These are phyloP conservation scores for Calycopis cecrops DNA, from an alignment of 1,140 invertebrate genomes.

Conservation along the genomic window DNA sequence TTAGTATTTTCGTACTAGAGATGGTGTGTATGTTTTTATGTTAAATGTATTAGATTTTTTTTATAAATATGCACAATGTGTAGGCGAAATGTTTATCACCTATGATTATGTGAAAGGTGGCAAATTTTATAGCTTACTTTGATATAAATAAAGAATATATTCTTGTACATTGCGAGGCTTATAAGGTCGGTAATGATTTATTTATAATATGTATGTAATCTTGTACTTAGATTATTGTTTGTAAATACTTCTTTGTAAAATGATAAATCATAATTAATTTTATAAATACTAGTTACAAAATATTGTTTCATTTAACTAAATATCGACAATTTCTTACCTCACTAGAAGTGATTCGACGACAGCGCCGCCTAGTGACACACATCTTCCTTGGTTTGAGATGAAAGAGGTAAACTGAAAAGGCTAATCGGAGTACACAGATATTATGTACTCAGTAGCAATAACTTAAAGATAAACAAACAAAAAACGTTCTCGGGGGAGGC, in stretches of 20 bases:
- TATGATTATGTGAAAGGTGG: conserved; percentile 31
- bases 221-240: conserved; percentile 68
- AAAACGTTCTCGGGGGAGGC: no score
- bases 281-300: conserved; percentile 71
- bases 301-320: conserved; percentile 65
- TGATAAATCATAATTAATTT: conserved; percentile 72
- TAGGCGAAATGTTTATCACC: conserved; percentile 35
- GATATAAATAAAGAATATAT: conserved; percentile 35
- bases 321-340: neutral
- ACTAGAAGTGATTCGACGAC: no score
- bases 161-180: conserved; percentile 55
- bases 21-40: conserved; percentile 50
- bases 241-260: conserved; percentile 73
- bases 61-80: conserved; percentile 43
- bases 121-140: conserved; percentile 35
- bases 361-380: no score
- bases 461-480: no score
- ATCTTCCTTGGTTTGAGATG: no score
- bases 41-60: conserved; percentile 55
- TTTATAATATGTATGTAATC: conserved; percentile 60
- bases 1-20: conserved; percentile 53
- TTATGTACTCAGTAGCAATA: no score
- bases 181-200: conserved; percentile 67
- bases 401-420: no score
- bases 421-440: no score